phyloP scores from a whole-genome alignment of 2,888 invertebrate species.

The Pristionchus entomophagus region DNA sequence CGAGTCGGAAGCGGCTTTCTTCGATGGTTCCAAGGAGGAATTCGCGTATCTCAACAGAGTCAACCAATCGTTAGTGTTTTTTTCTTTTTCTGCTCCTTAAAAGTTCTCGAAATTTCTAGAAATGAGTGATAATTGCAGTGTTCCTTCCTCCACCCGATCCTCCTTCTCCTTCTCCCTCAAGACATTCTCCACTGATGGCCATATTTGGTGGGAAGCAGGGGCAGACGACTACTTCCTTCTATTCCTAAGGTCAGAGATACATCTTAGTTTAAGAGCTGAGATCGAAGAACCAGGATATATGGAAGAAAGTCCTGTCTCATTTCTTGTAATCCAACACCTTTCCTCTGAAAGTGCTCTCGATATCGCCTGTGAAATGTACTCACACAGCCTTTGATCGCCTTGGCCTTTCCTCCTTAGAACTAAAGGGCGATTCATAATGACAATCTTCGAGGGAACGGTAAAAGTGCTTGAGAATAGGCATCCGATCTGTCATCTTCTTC shows the following conservation, averaged over 20 bases:
- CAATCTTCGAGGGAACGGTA: not conserved
- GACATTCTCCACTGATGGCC: constrained; percentile 45
- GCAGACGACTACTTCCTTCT: constrained; percentile 41
- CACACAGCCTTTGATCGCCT: no score
- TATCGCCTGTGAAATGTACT: no score
- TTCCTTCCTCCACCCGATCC: constrained; percentile 50
- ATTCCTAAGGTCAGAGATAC: constrained; percentile 46
- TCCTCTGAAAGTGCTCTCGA: no score
- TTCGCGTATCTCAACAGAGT: constrained; percentile 58
- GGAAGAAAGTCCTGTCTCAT: no score
- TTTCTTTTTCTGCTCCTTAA: not conserved
- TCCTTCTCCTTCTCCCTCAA: constrained; percentile 56
- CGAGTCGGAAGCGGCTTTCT: constrained; percentile 13
- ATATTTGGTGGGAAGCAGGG: constrained; percentile 48
- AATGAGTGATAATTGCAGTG: constrained; percentile 50
- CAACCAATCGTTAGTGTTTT: constrained; percentile 55
- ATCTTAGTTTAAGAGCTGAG: no score
- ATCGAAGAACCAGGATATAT: no score
- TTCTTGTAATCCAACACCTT: no score
- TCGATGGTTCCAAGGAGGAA: constrained; percentile 49
- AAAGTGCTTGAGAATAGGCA: no score
- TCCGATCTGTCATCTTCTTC: no score
- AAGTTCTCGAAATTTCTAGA: no score
- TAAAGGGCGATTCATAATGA: not conserved
- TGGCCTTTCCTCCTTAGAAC: not conserved